A percentile compares a stretch with the other conserved stretches of the same genome.
These are phyloP conservation scores for Belonocnema kinseyi DNA, from an alignment of 1,140 invertebrate species.

Conservation along the genomic window DNA sequence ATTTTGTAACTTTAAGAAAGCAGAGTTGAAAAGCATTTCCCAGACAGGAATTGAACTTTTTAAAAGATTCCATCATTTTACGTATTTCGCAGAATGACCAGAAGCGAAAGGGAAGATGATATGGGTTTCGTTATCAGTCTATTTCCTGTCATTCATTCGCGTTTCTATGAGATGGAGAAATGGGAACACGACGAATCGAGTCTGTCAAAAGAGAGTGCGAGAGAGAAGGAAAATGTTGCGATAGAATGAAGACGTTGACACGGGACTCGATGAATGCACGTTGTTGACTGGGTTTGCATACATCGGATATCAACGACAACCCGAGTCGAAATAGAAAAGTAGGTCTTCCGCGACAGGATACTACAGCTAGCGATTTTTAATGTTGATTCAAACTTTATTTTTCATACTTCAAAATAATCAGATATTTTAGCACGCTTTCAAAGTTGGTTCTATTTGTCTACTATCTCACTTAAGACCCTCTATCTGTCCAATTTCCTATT, in stretches of 20 bases:
- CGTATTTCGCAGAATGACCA: slow-evolving; percentile 24
- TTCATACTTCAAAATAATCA: not conserved
- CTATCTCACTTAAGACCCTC: not conserved
- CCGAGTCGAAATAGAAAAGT: slow-evolving; percentile 15
- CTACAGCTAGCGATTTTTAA: not conserved
- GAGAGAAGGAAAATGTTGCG: slow-evolving; percentile 35
- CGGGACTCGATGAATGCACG: slow-evolving; percentile 39
- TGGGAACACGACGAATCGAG: slow-evolving; percentile 45
- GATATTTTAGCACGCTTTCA: not conserved
- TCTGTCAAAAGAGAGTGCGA: slow-evolving; percentile 29
- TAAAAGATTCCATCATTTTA: not conserved
- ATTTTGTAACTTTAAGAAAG: too few relatives aligned
- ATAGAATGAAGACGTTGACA: slow-evolving; percentile 46
- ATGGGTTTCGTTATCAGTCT: slow-evolving; percentile 50
- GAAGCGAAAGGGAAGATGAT: slow-evolving; percentile 21
- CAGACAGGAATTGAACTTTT: not conserved
- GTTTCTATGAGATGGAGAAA: slow-evolving; percentile 42
- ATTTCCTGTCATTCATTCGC: slow-evolving; percentile 33
- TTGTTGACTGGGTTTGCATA: slow-evolving; percentile 27
- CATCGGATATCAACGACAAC: slow-evolving; percentile 6
- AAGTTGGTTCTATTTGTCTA: not conserved
- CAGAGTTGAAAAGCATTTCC: too few relatives aligned
- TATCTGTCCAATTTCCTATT: not conserved
- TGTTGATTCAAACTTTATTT: not conserved
- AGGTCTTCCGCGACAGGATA: not conserved